These are phyloP conservation scores for Lepidonotus clava DNA, from an alignment of 2,888 invertebrate genomes.

Conservation along the genomic window DNA sequence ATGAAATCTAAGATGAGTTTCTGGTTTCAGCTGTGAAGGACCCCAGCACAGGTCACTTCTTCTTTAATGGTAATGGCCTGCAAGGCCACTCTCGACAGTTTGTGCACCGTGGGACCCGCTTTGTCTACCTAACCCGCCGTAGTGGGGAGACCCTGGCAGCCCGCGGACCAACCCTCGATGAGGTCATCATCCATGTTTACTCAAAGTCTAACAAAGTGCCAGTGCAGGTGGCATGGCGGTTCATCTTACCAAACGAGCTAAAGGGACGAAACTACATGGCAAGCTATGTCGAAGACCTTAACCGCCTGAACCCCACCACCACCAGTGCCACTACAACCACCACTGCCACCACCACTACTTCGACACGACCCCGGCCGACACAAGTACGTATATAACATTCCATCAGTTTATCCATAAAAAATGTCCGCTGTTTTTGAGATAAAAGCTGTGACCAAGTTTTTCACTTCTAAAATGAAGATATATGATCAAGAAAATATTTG, in stretches of 20 bases:
- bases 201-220: conserved; percentile 50
- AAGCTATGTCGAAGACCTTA: conserved; percentile 18
- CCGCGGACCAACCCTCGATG: conserved; percentile 69
- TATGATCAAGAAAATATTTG: too few relatives aligned
- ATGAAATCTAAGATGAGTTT: too few relatives aligned
- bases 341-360: conserved; percentile 68
- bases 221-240: conserved; percentile 60
- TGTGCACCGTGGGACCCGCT: conserved; percentile 72
- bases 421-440: too few relatives aligned
- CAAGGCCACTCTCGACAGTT: conserved; percentile 69
- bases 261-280: conserved; percentile 12
- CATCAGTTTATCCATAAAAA: too few relatives aligned
- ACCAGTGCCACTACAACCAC: conserved; percentile 61
- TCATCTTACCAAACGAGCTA: not conserved
- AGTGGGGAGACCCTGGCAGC: conserved; percentile 67
- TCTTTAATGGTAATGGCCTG: conserved; percentile 70
- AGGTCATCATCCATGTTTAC: conserved; percentile 33
- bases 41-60: conserved; percentile 62
- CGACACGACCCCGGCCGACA: conserved; percentile 63
- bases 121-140: conserved; percentile 67
- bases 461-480: too few relatives aligned
- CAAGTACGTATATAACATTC: too few relatives aligned
- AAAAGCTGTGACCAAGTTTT: too few relatives aligned
- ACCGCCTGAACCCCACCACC: not conserved
- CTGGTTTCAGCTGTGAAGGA: conserved; percentile 70